Evolutionary conservation across 2,113 vertebrate species (phyloP), one percentile per base, ranked within the genome.

Genomic region (Chloroceryle aenea): DNA sequence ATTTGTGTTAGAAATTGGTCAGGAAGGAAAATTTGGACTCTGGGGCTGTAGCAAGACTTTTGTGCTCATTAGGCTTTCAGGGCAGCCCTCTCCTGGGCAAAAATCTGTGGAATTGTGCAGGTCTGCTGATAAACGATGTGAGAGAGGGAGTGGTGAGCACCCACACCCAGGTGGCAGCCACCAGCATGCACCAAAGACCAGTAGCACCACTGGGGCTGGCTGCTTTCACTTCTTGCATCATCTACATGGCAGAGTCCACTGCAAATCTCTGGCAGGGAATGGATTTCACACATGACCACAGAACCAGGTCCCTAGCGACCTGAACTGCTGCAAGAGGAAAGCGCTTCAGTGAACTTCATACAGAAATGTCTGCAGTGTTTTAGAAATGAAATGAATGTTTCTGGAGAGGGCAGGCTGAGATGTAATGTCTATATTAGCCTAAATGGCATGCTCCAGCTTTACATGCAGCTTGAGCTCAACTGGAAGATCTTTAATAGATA

Each of bases 181-280:
- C 58, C 36, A 66, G 8, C 36, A 16, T 0, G 7, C 6, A 34
- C 14, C 25, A n/a, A 83, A 26, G 50, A n/a, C 9, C 0, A 0
- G 36, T 25, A 25, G 16, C 20, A 19, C 12, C 25, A 8, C 25
- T 0, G 0, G 50, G 4, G 4, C 0, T 0, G 14, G 12, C 17
- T 53, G 9, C 18, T 69, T 16, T 43, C 10, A 0, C 22, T n/a
- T 71, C 56, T 77, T 45, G 27, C 20, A 26, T 25, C 42, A 45
- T 8, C 21, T 53, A 10, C 14, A 19, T 7, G 13, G 23, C 36
- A 32, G 16, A 87, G 11, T 16, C 30, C n/a, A 10, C 14, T 15
- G 8, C 0, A 0, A 32, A 72, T 4, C 11, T 73, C 53, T 50
- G 53, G 8, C 42, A n/a, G 26, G 34, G 23, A 48, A 34, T 74